Conservation (phyloP, 92 coral and sea anemone species). For the Umimayanthus kanabou region DNA sequence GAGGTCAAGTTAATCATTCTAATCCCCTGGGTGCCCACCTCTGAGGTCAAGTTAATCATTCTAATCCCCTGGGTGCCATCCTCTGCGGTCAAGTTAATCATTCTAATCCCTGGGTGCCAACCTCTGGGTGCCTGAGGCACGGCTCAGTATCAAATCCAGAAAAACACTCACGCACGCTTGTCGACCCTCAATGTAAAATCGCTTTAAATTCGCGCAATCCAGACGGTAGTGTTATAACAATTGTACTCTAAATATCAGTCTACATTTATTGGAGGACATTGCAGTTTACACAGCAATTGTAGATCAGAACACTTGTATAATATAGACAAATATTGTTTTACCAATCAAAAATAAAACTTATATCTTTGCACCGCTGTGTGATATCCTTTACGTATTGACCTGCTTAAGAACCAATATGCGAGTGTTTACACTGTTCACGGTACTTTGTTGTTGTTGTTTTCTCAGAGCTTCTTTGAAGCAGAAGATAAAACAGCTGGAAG, state of each 20-base stretch:
- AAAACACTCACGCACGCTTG: no score
- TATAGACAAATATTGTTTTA: no score
- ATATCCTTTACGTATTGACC: background rate
- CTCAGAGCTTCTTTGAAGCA: conserved; percentile 59
- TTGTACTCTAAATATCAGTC: background rate
- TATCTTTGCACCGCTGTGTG: background rate
- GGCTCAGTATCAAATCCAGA: no score
- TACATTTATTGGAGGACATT: background rate
- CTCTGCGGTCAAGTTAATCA: no score
- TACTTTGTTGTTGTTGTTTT: background rate
- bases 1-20: no score
- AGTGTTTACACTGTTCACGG: background rate
- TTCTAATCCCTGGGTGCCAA: no score
- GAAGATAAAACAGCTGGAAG: conserved; percentile 68
- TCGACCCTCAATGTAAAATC: no score
- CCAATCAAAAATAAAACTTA: no score
- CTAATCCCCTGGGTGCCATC: no score
- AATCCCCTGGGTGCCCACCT: no score
- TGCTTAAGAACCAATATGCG: background rate
- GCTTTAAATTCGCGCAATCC: background rate
- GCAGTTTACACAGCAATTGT: background rate
- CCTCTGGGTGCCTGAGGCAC: background rate
- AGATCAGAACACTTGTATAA: no score
- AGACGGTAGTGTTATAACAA: background rate
- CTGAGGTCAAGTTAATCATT: no score